Percentiles rank a stretch among this genome's conserved stretches.
Evolutionary conservation across 2,888 invertebrate genomes (phyloP).

Genomic region (Eurois occulta): DNA sequence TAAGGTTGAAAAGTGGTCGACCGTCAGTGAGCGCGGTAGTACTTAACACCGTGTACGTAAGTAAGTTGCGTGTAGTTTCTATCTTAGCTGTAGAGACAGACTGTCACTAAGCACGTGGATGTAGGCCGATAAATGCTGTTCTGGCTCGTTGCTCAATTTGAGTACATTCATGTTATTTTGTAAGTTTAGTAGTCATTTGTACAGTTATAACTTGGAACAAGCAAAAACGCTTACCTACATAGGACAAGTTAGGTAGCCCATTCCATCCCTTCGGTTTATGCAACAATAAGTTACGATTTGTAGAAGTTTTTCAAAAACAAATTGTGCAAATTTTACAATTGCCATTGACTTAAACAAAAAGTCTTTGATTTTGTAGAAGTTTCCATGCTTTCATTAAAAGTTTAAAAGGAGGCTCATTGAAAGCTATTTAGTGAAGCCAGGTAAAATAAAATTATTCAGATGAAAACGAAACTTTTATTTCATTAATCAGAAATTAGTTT

Average conservation of each 20-base stretch:
- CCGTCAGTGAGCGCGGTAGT: no score
- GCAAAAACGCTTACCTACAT: neutral
- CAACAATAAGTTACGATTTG: neutral
- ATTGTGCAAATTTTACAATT: neutral
- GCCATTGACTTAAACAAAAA: slow-evolving; percentile 12
- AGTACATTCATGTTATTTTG: neutral
- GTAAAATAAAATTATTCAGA: slow-evolving; percentile 34
- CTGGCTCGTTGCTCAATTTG: no score
- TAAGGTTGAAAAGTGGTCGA: no score
- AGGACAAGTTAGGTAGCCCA: neutral
- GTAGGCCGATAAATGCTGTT: neutral
- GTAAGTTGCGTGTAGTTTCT: neutral
- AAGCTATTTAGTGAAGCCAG: slow-evolving; percentile 24
- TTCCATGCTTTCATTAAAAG: neutral
- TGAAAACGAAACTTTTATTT: slow-evolving; percentile 26
- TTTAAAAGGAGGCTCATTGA: slow-evolving; percentile 7
- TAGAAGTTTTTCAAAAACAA: neutral
- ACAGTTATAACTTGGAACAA: neutral
- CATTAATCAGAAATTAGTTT: slow-evolving; percentile 22
- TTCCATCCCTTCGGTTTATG: neutral
- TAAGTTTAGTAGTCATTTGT: neutral
- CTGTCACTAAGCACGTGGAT: neutral
- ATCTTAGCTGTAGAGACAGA: neutral
- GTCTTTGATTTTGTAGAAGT: slow-evolving; percentile 14
- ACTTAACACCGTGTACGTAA: no score